Evolutionary conservation across 2,888 invertebrate genomes (phyloP), one percentile per base, ranked within the genome.

Genomic region (Drosophila bunnanda): DNA sequence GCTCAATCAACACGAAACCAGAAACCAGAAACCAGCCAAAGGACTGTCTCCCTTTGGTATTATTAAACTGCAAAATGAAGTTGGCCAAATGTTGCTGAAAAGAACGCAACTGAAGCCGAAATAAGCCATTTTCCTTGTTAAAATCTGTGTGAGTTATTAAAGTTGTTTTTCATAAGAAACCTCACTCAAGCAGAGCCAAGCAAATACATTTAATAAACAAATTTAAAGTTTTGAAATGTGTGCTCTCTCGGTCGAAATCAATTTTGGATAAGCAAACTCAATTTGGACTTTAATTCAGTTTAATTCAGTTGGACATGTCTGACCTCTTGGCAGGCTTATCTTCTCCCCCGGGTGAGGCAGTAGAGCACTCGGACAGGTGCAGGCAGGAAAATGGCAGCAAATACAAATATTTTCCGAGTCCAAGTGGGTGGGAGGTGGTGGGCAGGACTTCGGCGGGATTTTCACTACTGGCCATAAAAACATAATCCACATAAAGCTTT

Each of bases 401-500:
- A 34, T 28, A 39, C 54, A 64, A 54, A 54, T 61, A 66, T 66
- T 65, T 53, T 17, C 25, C 30, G 22, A 4, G 36, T 5, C n/a
- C 9, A 13, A 32, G 36, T 28, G 41, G 41, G 36, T 28, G 41
- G 41, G 65, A 53, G 52, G 25, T 53, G 36, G 36, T 46, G 15
- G 53, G 17, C 32, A n/a, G 34, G 34, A 34, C 34, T 5, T 13
- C 5, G 13, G 5, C 12, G n/a, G 66, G 53, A 66, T 46, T 54
- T 62, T 34, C 30, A 38, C 65, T 36, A 36, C 36, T 36, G 65
- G 69, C 76, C 82, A 82, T 82, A 79, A 82, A 82, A 82, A 76
- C 82, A 82, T 82, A 82, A 82, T 82, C 82, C 85, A 62, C 78
- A 78, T 66, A 82, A 82, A 78, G 85, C 82, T 84, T 71, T 79